These are phyloP conservation scores for Sinosuthora webbiana DNA, from an alignment of 2,113 vertebrate genomes.

Conservation along the genomic window DNA sequence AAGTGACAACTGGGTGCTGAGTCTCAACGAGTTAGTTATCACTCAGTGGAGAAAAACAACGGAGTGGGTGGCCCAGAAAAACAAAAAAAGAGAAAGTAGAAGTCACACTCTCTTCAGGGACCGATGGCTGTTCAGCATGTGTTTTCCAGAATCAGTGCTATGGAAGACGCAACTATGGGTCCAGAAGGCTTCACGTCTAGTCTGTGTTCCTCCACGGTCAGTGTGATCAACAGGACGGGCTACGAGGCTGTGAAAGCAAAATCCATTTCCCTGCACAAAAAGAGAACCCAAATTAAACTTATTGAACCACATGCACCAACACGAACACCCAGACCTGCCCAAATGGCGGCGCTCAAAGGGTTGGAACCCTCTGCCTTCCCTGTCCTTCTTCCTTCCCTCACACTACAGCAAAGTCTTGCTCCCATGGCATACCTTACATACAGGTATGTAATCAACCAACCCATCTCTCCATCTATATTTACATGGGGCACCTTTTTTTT, in stretches of 20 bases:
- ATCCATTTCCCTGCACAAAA: slow-evolving; percentile 59
- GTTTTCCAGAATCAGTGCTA: slow-evolving; percentile 46
- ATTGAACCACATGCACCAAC: neutral
- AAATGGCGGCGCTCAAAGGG: accelerated
- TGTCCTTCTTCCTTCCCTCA: neutral
- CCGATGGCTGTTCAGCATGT: slow-evolving; percentile 8
- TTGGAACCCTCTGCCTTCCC: neutral
- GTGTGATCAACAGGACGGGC: slow-evolving; percentile 36
- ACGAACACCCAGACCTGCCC: neutral
- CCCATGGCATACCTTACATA: neutral
- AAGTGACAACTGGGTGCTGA: slow-evolving; percentile 65
- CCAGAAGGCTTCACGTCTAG: slow-evolving; percentile 49
- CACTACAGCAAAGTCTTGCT: neutral
- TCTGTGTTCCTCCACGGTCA: slow-evolving; percentile 56
- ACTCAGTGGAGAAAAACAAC: neutral
- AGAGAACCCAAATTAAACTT: neutral
- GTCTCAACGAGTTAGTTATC: slow-evolving; percentile 40
- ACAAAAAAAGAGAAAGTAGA: neutral
- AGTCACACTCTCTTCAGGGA: slow-evolving; percentile 37
- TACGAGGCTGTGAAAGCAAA: slow-evolving; percentile 55
- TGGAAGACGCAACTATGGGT: slow-evolving; percentile 58
- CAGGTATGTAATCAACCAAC: neutral
- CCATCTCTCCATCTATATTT: neutral
- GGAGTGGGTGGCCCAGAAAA: neutral
- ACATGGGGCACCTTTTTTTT: neutral